A percentile compares a stretch with the other conserved stretches of the same genome.
Conservation (phyloP, 2,888 invertebrate species). For the Drosophila rellima region DNA sequence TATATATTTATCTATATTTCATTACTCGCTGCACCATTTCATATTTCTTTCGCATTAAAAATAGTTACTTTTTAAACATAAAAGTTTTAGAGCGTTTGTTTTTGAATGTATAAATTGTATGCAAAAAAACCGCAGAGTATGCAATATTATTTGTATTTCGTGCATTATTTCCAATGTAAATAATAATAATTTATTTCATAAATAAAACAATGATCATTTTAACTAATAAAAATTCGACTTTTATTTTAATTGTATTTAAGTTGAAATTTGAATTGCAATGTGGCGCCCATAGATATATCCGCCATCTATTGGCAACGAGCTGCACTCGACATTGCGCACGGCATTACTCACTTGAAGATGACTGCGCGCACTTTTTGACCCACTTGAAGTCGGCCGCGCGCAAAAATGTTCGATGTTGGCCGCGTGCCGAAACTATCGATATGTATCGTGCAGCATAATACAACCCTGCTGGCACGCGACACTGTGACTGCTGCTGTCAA, state of each 20-base stretch:
- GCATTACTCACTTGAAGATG: background rate
- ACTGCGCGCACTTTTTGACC: background rate
- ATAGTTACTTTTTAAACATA: slow-evolving; percentile 50
- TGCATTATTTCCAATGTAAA: slow-evolving; percentile 81
- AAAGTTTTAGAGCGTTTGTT: slow-evolving; percentile 61
- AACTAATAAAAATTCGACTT: slow-evolving; percentile 51
- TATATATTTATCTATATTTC: slow-evolving; percentile 21
- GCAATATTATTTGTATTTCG: slow-evolving; percentile 79
- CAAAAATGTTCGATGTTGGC: slow-evolving; percentile 1
- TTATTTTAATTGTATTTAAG: background rate
- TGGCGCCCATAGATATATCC: background rate
- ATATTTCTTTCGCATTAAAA: slow-evolving; percentile 38
- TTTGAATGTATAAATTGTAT: slow-evolving; percentile 65
- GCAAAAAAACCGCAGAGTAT: slow-evolving; percentile 59
- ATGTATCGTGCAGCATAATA: slow-evolving; percentile 11
- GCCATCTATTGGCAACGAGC: slow-evolving; percentile 3
- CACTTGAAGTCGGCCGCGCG: slow-evolving; percentile 10
- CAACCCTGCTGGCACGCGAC: slow-evolving; percentile 56
- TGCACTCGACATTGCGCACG: background rate
- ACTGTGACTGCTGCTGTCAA: slow-evolving; percentile 85
- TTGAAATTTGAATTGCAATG: slow-evolving; percentile 5
- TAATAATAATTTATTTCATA: slow-evolving; percentile 81
- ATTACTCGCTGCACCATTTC: slow-evolving; percentile 36
- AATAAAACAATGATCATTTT: slow-evolving; percentile 75
- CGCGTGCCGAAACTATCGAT: slow-evolving; percentile 3